These are phyloP conservation scores for Tenthredo scrophulariae DNA, from an alignment of 2,888 invertebrate genomes.

Conservation along the genomic window DNA sequence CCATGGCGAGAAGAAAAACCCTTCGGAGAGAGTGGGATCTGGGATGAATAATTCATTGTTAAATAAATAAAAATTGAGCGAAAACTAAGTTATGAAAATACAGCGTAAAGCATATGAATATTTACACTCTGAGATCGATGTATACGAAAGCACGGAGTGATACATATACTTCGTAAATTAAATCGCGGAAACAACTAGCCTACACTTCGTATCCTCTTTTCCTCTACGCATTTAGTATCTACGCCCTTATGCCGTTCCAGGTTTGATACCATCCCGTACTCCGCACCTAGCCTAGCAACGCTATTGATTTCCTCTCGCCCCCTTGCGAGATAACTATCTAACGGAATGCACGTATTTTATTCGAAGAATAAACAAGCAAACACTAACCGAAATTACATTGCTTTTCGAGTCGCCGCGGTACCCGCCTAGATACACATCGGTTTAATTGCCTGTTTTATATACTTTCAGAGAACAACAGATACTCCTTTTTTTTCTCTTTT, in stretches of 20 bases:
- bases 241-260: neutral
- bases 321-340: conserved; percentile 71
- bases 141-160: neutral
- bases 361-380: conserved; percentile 46
- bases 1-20: neutral
- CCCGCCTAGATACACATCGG: neutral
- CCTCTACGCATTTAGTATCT: neutral
- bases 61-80: neutral
- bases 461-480: neutral
- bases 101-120: neutral
- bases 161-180: neutral
- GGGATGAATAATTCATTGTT: neutral
- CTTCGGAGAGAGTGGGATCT: neutral
- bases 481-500: neutral
- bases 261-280: conserved; percentile 61
- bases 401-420: neutral
- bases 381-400: conserved; percentile 32
- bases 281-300: conserved; percentile 75
- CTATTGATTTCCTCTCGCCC: conserved; percentile 77
- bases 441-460: conserved; percentile 12
- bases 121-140: neutral
- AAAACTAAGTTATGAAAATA: neutral
- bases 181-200: neutral
- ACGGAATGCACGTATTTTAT: conserved; percentile 66
- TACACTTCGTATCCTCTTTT: too few relatives aligned